A percentile compares a stretch with the other conserved stretches of the same genome.
phyloP scores from a whole-genome alignment of 2,113 vertebrate genomes.

The Eubucco bourcierii region DNA sequence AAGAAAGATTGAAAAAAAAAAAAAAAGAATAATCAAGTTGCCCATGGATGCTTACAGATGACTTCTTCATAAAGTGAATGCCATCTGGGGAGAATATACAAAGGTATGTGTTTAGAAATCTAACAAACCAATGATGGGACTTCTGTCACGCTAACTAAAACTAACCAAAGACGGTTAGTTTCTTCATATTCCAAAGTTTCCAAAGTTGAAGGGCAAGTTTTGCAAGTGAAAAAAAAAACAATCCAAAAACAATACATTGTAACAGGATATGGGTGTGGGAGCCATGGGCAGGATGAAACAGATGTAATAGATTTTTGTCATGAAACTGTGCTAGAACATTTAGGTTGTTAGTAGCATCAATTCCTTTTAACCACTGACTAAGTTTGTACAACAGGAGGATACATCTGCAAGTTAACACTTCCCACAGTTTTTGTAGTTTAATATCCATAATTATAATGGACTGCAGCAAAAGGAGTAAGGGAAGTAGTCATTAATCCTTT shows the following conservation, averaged over 20 bases:
- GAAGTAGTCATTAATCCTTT: constrained; percentile 18
- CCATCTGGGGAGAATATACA: neutral
- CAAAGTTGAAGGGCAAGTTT: neutral
- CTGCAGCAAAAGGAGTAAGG: neutral
- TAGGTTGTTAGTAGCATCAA: neutral
- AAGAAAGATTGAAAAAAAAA: neutral
- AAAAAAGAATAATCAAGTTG: neutral
- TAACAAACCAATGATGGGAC: neutral
- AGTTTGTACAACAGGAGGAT: neutral
- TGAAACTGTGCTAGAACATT: neutral
- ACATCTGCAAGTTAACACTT: neutral
- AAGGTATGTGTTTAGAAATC: neutral
- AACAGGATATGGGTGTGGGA: neutral
- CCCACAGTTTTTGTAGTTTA: neutral
- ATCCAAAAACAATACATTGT: neutral
- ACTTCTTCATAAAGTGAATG: neutral
- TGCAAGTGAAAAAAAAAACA: neutral
- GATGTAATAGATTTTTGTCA: neutral
- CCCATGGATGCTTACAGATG: neutral
- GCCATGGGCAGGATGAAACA: neutral
- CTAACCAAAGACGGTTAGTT: neutral
- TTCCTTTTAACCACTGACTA: neutral
- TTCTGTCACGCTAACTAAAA: neutral
- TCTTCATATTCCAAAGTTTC: neutral
- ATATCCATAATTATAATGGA: constrained; percentile 1